Evolutionary conservation across 2,113 vertebrate species (phyloP).

Genomic region (Ameiurus melas): DNA sequence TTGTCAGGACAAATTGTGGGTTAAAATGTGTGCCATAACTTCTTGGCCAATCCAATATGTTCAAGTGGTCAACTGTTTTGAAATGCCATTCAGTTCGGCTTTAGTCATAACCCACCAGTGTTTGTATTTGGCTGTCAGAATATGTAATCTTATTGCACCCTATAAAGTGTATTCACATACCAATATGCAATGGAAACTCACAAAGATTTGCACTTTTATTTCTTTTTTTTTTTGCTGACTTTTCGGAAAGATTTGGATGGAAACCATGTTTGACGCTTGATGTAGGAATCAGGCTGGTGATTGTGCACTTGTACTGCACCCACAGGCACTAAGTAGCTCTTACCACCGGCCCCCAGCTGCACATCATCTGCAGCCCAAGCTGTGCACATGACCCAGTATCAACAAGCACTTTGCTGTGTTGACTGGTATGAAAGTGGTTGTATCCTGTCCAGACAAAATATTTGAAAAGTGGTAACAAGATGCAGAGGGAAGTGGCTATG

Average conservation of each 20-base stretch:
- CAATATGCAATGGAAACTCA: neutral
- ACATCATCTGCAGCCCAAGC: conserved; percentile 47
- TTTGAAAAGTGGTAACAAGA: conserved; percentile 67
- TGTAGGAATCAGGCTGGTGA: conserved; percentile 19
- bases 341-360: conserved; percentile 39
- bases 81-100: neutral
- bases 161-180: neutral
- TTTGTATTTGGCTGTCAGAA: neutral
- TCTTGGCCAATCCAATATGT: neutral
- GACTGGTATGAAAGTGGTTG: conserved; percentile 65
- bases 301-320: conserved; percentile 25
- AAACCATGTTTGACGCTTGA: neutral
- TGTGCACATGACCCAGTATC: conserved; percentile 42
- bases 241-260: neutral
- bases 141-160: neutral
- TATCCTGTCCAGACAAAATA: conserved; percentile 75
- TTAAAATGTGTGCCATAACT: neutral
- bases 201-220: neutral
- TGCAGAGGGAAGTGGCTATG: conserved; percentile 46
- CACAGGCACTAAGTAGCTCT: conserved; percentile 24
- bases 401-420: conserved; percentile 49
- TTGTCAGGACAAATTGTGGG: neutral
- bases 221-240: neutral
- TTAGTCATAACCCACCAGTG: no score
- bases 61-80: neutral